Evolutionary conservation across 2,888 invertebrate species (phyloP), one percentile per base, ranked within the genome.

Genomic region (Clostera curtula): DNA sequence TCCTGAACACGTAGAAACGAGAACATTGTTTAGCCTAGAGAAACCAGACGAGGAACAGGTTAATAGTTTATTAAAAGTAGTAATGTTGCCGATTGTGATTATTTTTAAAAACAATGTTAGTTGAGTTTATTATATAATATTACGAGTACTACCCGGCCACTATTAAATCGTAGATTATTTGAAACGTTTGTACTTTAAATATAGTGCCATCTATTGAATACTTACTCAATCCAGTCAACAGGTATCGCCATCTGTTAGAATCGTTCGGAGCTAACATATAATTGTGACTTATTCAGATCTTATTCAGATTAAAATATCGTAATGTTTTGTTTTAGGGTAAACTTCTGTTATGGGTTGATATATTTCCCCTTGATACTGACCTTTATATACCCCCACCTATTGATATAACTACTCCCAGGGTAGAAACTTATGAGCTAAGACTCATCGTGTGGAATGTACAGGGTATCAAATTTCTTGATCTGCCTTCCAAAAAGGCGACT

Each of bases 1-100:
- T 0, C 95, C 95, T 0, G 96, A 98, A 62, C 96, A 98, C 67
- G 91, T 98, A 4, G 97, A 98, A 70, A 93, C 93, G 0, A 86
- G 97, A 28, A 87, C 92, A 0, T 84, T 98, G 7, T 92, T 87
- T 57, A 88, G 91, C 51, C 86, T 88, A 1, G 85, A 89, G 14
- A 89, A 89, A 55, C 92, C 93, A 0, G 93, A 91, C 14, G 9
- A 48, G 1, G 65, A 63, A 29, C 61, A 62, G 52, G 75, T 74
- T 39, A 11, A 12, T 24, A n/a, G 21, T 16, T 5, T 15, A 6
- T 5, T n/a, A n/a, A n/a, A n/a, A n/a, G n/a, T n/a, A n/a, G n/a
- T n/a, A n/a, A n/a, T n/a, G n/a, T n/a, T n/a, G n/a, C n/a, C n/a
- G n/a, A n/a, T n/a, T n/a, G n/a, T n/a, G n/a, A n/a, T n/a, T n/a